Evolutionary conservation across 2,797 vertebrate genomes (phyloP), one percentile per base, ranked within the genome.

Genomic region (Knipowitschia caucasica): DNA sequence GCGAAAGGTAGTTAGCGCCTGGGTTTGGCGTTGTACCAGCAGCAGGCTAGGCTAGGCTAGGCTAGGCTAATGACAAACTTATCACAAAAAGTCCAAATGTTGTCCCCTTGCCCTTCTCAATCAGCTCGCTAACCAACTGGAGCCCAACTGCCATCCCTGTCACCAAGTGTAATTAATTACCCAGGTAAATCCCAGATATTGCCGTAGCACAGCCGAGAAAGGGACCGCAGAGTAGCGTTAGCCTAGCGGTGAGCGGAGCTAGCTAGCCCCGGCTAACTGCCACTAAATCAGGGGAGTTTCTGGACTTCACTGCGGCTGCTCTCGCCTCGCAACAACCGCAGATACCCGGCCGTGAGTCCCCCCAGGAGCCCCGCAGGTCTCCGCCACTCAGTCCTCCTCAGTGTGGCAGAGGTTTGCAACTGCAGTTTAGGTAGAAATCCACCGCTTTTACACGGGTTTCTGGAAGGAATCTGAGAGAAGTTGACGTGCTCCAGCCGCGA

Each of bases 231-330:
- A 66, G 67, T 78, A 78, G 78, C 71, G 27, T 67, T 63, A 51
- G 35, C 59, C 53, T 62, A 47, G 54, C 49, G 35, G 27, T 34
- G 36, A 58, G 36, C 15, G 21, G 43, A 53, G 73, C 73, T 79
- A 75, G 71, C 72, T 82, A 83, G 64, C 77, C 83, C 83, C 86
- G 81, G 80, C 72, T 87, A 82, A 81, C 72, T 86, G 82, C 80
- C 86, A 83, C 79, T 69, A 84, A 86, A 85, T 75, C 75, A 75
- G 67, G 67, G 67, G 78, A 82, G 71, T 83, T 86, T 81, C 65
- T 79, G 38, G 67, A 77, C 45, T 47, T 47, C 18, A 47, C 75
- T 78, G 81, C 79, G 67, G 78, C 44, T 78, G 76, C 71, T 56
- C 67, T 47, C 71, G 75, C 82, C 80, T 82, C 82, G 67, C 76